phyloP scores from a whole-genome alignment of 2,113 vertebrate species.

The Heterochromis multidens region DNA sequence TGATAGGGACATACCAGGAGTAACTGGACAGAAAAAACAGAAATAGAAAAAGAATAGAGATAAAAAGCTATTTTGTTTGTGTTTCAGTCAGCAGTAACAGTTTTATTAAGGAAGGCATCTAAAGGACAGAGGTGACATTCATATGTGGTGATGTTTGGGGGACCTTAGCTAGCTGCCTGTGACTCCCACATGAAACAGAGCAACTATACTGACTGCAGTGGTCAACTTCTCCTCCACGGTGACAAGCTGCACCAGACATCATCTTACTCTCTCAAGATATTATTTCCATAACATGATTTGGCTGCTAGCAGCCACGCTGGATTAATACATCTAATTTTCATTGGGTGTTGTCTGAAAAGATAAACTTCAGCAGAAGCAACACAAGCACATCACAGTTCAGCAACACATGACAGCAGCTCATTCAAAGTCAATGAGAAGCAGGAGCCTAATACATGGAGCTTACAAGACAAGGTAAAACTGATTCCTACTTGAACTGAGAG shows the following conservation, averaged over 20 bases:
- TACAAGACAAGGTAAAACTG: constrained; percentile 8
- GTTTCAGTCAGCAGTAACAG: too few relatives aligned
- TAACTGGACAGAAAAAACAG: constrained; percentile 76
- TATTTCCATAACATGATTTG: not conserved
- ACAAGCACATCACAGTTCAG: not conserved
- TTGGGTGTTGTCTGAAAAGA: not conserved
- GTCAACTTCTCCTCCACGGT: too few relatives aligned
- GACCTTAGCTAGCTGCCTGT: too few relatives aligned
- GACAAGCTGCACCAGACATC: too few relatives aligned
- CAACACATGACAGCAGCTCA: not conserved
- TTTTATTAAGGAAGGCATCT: too few relatives aligned
- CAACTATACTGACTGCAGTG: too few relatives aligned
- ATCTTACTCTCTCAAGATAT: too few relatives aligned
- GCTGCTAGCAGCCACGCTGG: not conserved
- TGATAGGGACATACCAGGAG: constrained; percentile 84
- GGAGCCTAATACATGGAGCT: not conserved
- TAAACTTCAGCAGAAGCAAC: not conserved
- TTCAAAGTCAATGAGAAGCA: fast-evolving
- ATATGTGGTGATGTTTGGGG: too few relatives aligned
- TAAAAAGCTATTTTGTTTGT: not conserved
- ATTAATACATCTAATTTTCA: not conserved
- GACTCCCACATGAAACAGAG: too few relatives aligned
- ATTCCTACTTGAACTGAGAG: constrained; percentile 83
- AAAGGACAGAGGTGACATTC: too few relatives aligned
- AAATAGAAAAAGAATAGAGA: not conserved